Evolutionary conservation across 2,113 vertebrate species (phyloP), one percentile per base, ranked within the genome.

Genomic region (Ophthalmolycus amberensis): DNA sequence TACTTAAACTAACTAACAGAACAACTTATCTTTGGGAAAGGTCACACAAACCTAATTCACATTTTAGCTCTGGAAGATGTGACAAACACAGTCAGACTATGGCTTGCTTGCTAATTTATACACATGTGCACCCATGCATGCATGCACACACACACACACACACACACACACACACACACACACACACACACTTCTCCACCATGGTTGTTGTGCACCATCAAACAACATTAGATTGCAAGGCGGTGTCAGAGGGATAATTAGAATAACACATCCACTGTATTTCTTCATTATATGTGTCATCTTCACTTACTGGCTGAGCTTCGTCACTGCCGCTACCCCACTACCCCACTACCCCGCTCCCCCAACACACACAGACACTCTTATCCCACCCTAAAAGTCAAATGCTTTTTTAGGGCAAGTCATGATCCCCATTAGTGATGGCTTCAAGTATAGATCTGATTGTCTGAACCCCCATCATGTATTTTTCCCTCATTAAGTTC

Each of bases 271-370:
- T 93, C 82, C 82, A 79, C 82, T 75, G 80, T 90, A 88, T 91
- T 58, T 89, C 87, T 91, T 93, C 92, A 94, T 94, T 93, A 93
- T 89, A 79, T 88, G 81, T 92, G 88, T 89, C 91, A 93, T 91
- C 87, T 89, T 86, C 90, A 93, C 86, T 93, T 91, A 83, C 75
- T 89, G 76, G 54, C 84, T 77, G 65, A 37, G 83, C 75, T 68
- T 82, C 27, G 68, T 85, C 62, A 67, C 71, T 79, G 75, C 83
- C 73, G 74, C 59, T 75, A 68, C 46, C 69, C 75, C 29, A 52
- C 56, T 10, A 70, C 72, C 58, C 46, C 16, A 16, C 32, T 0
- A 0, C n/a, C 29, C 29, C 29, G 29, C 29, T 29, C 29, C 29
- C 29, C 29, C 48, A 22, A 16, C 14, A 79, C 54, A 71, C 74